Conservation (phyloP, 2,888 invertebrate genomes). For the Xestia ashworthii region DNA sequence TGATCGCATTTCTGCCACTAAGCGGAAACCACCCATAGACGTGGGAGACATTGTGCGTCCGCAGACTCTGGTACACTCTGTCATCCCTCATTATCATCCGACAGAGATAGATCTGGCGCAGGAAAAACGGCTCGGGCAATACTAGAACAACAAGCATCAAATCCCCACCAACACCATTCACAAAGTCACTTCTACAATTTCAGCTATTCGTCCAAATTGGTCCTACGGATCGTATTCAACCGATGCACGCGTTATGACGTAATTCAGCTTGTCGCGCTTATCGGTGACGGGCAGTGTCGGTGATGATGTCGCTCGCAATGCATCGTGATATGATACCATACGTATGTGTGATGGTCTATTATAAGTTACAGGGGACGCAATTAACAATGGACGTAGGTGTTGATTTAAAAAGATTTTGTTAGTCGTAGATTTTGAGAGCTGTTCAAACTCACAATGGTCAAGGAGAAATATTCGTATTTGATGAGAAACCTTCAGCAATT, state of each 20-base stretch:
- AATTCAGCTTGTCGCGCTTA: constrained; percentile 66
- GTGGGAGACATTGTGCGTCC: neutral
- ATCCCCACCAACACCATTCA: neutral
- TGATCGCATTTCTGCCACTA: neutral
- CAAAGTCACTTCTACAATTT: neutral
- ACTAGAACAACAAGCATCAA: neutral
- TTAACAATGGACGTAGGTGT: constrained; percentile 28
- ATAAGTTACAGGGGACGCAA: constrained; percentile 42
- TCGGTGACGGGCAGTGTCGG: constrained; percentile 68
- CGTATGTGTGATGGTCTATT: constrained; percentile 18
- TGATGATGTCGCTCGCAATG: constrained; percentile 63
- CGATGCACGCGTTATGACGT: constrained; percentile 65
- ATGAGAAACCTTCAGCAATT: neutral
- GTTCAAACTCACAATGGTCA: neutral
- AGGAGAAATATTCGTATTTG: neutral
- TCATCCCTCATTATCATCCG: neutral
- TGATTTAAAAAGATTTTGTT: neutral
- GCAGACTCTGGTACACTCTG: neutral
- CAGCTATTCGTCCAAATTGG: constrained; percentile 5
- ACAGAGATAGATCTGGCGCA: neutral
- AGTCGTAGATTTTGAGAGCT: neutral
- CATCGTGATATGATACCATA: constrained; percentile 40
- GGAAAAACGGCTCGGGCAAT: neutral
- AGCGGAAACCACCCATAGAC: neutral
- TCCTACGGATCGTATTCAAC: constrained; percentile 43